Evolutionary conservation across 2,113 vertebrate genomes (phyloP), one percentile per base, ranked within the genome.

Genomic region (Microcebus griseorufus): DNA sequence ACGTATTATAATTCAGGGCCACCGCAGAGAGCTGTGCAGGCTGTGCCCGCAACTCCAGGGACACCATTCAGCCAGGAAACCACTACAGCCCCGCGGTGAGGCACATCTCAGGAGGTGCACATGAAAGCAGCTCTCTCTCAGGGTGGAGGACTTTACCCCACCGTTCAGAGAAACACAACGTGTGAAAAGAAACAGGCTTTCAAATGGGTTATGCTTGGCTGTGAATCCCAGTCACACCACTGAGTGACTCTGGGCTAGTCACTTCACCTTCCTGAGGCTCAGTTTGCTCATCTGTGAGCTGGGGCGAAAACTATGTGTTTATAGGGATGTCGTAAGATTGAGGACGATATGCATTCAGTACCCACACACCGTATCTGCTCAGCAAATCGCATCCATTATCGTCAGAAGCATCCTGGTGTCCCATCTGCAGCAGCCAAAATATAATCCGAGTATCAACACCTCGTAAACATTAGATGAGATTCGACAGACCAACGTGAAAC

Each of bases 51-150:
- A 72, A 48, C 22, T 25, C 39, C 25, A 62, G 34, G 39, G 48
- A 5, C 8, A 4, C 18, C 25, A 6, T 12, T 67, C 53, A 11
- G 5, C 11, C 20, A 42, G 75, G 60, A 72, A 55, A 73, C 3
- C 1, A 69, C 25, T 12, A 20, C 0, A 25, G 37, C 34, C 34
- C 16, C 1, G 1, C 42, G 3, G 3, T 0, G 1, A 37, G 11
- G n/a, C 6, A 0, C 29, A 27, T 8, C 14, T 37, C 32, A 53
- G 25, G 22, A 90, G 60, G 39, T 2, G 48, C 37, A 8, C 7
- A 39, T 4, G 42, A 23, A 58, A 51, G 32, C 14, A 29, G 67
- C 7, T 17, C 16, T 58, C 29, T 64, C n/a, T 62, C n/a, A 78
- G 0, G 25, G 14, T 4, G 17, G 34, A 34, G 27, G 17, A 29